phyloP scores from a whole-genome alignment of 2,888 invertebrate genomes.

The Rosalia funebris region DNA sequence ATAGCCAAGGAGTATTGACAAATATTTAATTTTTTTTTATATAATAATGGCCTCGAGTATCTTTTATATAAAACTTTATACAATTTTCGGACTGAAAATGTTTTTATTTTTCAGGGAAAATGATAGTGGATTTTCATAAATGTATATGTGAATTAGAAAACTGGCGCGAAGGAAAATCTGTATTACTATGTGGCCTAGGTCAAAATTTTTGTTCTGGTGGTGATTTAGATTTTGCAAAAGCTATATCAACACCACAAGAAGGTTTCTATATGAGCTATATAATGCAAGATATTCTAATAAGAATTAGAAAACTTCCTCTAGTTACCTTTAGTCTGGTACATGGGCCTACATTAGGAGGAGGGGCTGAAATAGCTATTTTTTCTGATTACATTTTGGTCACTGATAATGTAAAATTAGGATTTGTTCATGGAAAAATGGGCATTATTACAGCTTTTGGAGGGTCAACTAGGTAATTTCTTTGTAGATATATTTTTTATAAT shows the following conservation, averaged over 20 bases:
- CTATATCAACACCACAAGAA: conserved; percentile 45
- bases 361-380: conserved; percentile 54
- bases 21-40: no score
- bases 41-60: no score
- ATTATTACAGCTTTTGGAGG: conserved; percentile 59
- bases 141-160: conserved; percentile 51
- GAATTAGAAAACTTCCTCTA: conserved; percentile 33
- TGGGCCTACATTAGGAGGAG: conserved; percentile 56
- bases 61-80: no score
- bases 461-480: conserved; percentile 48
- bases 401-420: conserved; percentile 54
- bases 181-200: conserved; percentile 53
- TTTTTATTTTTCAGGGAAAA: conserved; percentile 49
- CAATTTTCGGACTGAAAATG: not conserved
- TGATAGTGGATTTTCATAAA: conserved; percentile 57
- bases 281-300: conserved; percentile 53
- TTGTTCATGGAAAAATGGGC: conserved; percentile 58
- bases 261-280: conserved; percentile 53
- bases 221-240: conserved; percentile 54
- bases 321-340: conserved; percentile 48
- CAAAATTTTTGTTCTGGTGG: conserved; percentile 58
- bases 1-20: no score
- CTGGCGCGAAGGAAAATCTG: conserved; percentile 57
- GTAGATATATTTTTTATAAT: conserved; percentile 22
- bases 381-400: conserved; percentile 55